Conservation (phyloP, 2,888 invertebrate species). For the Pollenia amentaria region DNA sequence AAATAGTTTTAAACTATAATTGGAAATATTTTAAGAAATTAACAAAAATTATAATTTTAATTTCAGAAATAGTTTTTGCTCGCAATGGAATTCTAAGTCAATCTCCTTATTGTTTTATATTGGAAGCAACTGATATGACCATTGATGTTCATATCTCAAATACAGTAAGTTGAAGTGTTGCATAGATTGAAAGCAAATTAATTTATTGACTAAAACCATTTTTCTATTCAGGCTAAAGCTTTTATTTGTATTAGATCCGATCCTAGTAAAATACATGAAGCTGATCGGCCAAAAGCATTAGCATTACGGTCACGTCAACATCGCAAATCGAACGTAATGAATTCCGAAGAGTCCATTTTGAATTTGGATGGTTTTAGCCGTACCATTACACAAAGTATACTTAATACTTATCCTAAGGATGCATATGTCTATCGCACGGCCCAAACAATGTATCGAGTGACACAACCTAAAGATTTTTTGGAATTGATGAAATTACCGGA, state of each 20-base stretch:
- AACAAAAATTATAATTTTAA: slow-evolving; percentile 12
- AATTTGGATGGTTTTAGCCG: slow-evolving; percentile 74
- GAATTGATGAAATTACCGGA: slow-evolving; percentile 78
- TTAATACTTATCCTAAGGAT: slow-evolving; percentile 80
- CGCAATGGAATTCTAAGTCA: slow-evolving; percentile 81
- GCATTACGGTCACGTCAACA: slow-evolving; percentile 78
- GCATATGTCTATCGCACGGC: slow-evolving; percentile 84
- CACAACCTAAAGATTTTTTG: slow-evolving; percentile 83
- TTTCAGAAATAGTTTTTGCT: slow-evolving; percentile 81
- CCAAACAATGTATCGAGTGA: slow-evolving; percentile 84
- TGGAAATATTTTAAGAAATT: not conserved
- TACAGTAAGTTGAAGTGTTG: slow-evolving; percentile 74
- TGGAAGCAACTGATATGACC: slow-evolving; percentile 86
- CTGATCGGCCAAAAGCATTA: slow-evolving; percentile 81
- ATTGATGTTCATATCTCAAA: slow-evolving; percentile 79
- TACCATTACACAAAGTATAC: slow-evolving; percentile 71
- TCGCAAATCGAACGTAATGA: slow-evolving; percentile 78
- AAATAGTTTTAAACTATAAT: not conserved
- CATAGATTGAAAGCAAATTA: not conserved
- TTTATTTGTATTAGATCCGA: slow-evolving; percentile 84
- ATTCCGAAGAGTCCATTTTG: slow-evolving; percentile 76
- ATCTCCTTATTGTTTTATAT: slow-evolving; percentile 85
- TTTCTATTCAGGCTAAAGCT: slow-evolving; percentile 78
- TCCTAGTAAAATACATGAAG: slow-evolving; percentile 80
- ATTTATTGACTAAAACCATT: not conserved